A percentile compares a stretch with the other conserved stretches of the same genome.
phyloP scores from a whole-genome alignment of 2,113 vertebrate genomes.

The Beaufortia kweichowensis region DNA sequence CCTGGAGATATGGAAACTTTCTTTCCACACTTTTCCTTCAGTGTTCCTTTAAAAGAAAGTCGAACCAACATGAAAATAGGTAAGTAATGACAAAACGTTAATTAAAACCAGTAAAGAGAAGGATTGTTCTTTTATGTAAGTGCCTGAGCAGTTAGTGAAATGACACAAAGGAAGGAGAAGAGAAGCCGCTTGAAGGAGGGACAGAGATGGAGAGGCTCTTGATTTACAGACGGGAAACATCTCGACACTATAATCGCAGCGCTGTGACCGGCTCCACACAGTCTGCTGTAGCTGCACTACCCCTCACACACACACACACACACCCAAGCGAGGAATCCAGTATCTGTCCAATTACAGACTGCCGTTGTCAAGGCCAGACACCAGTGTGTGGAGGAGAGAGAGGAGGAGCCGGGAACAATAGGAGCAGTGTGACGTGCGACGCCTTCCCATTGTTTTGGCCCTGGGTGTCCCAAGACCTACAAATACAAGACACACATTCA shows the following conservation, averaged over 20 bases:
- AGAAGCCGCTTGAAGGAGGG: constrained; percentile 16
- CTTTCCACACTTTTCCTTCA: too few species aligned
- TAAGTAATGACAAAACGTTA: background rate
- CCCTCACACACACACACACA: constrained; percentile 49
- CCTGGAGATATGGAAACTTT: too few species aligned
- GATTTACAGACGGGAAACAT: constrained; percentile 70
- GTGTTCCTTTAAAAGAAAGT: too few species aligned
- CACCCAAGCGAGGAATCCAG: constrained; percentile 47
- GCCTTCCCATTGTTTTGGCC: constrained; percentile 37
- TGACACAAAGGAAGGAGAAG: constrained; percentile 5
- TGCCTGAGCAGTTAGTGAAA: background rate
- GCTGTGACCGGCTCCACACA: constrained; percentile 67
- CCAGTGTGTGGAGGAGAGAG: constrained; percentile 6
- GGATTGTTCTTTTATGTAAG: background rate
- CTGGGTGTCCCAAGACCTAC: constrained; percentile 30
- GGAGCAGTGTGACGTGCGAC: constrained; percentile 36
- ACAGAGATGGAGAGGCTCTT: constrained; percentile 62
- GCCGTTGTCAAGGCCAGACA: constrained; percentile 38
- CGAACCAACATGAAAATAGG: background rate
- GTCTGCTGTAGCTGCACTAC: constrained; percentile 64
- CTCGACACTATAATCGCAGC: constrained; percentile 71
- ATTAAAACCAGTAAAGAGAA: background rate
- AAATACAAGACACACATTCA: constrained; percentile 33
- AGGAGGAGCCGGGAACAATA: constrained; percentile 49
- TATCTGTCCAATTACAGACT: constrained; percentile 49